Evolutionary conservation across 2,888 invertebrate genomes (phyloP).

Genomic region (Scaptodrosophila latifasciaeformis): DNA sequence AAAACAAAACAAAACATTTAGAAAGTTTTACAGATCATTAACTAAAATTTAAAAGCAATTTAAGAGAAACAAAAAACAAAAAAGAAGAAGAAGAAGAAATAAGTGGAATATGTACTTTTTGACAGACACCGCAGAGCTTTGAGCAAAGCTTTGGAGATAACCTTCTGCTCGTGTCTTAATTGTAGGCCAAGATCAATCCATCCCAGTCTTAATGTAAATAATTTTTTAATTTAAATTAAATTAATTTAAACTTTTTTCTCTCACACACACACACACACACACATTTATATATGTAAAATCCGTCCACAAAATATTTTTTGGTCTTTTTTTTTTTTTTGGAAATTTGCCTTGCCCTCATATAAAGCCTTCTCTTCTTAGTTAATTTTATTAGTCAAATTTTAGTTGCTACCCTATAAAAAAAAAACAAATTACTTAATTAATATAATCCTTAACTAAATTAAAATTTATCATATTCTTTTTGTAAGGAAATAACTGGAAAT

Average conservation of each 20-base stretch:
- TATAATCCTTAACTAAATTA: constrained; percentile 26
- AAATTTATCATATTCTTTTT: constrained; percentile 18
- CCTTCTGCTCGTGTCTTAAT: too few relatives aligned
- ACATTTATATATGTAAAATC: constrained; percentile 32
- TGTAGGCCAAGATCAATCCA: too few relatives aligned
- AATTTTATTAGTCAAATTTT: constrained; percentile 60
- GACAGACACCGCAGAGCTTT: too few relatives aligned
- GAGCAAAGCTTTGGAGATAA: too few relatives aligned
- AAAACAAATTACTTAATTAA: constrained; percentile 9
- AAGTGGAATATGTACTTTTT: too few relatives aligned
- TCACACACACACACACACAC: too few relatives aligned
- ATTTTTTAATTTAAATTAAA: constrained; percentile 1
- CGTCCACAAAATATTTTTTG: constrained; percentile 46
- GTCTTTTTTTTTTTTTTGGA: not conserved
- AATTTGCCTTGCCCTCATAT: constrained; percentile 10
- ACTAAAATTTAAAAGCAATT: too few relatives aligned
- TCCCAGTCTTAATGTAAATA: constrained; percentile 30
- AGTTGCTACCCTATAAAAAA: constrained; percentile 34
- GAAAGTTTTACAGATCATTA: constrained; percentile 59
- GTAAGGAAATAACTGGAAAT: constrained; percentile 35
- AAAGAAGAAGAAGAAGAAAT: too few relatives aligned
- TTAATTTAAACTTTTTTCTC: too few relatives aligned
- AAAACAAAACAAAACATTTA: constrained; percentile 38
- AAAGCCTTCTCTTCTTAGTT: constrained; percentile 32
- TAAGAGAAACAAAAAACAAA: too few relatives aligned